phyloP scores from a whole-genome alignment of 2,888 invertebrate genomes.

The Epistrophella euchroma region DNA sequence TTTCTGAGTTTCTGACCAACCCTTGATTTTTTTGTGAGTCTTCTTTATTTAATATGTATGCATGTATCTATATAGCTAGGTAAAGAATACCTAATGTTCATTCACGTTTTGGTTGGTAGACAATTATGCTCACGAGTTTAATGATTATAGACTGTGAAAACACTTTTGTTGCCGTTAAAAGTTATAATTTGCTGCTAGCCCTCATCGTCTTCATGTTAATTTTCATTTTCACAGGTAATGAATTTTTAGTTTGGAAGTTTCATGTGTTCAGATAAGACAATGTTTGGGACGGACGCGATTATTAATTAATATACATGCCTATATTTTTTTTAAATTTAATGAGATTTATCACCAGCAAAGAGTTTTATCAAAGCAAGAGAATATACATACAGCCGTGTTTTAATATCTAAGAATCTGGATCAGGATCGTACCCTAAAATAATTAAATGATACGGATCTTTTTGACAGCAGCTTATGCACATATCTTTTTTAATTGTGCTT shows the following conservation, averaged over 20 bases:
- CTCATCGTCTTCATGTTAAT: neutral
- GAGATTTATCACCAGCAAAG: too few species aligned
- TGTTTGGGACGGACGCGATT: too few species aligned
- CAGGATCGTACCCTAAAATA: too few species aligned
- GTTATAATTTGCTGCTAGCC: conserved; percentile 10
- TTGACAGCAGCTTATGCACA: too few species aligned
- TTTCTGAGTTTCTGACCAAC: neutral
- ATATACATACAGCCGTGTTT: too few species aligned
- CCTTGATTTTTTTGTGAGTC: conserved; percentile 13
- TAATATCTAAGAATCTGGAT: too few species aligned
- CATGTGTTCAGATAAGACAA: too few species aligned
- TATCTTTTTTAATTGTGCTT: too few species aligned
- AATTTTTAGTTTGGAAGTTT: conserved; percentile 2
- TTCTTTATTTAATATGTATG: conserved; percentile 20
- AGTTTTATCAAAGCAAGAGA: too few species aligned
- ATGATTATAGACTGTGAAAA: conserved; percentile 28
- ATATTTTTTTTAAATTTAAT: too few species aligned
- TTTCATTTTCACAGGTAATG: conserved; percentile 2
- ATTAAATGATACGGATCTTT: too few species aligned
- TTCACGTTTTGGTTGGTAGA: neutral
- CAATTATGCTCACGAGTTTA: neutral
- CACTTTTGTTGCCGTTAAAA: conserved; percentile 18
- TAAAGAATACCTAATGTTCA: neutral
- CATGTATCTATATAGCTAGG: neutral
- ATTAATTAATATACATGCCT: too few species aligned